Evolutionary conservation across 1,140 invertebrate genomes (phyloP).

Genomic region (Aphaenogaster ashmeadi): DNA sequence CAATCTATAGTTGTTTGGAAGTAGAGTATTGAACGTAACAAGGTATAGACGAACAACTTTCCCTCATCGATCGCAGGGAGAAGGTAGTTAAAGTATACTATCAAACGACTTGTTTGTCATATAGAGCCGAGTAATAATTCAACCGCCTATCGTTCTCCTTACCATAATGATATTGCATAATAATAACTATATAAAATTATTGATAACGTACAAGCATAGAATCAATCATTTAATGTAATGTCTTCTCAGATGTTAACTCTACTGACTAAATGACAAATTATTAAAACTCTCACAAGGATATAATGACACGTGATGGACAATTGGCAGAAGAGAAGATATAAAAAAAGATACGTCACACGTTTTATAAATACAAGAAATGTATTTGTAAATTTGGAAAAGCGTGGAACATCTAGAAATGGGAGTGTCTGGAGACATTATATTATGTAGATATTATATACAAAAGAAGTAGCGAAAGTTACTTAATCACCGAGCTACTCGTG

Average conservation of each 20-base stretch:
- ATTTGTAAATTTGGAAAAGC: neutral
- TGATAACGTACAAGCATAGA: neutral
- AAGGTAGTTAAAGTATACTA: constrained; percentile 34
- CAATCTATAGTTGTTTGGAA: constrained; percentile 12
- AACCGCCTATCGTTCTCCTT: constrained; percentile 14
- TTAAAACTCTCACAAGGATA: neutral
- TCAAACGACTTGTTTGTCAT: constrained; percentile 46
- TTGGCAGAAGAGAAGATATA: neutral
- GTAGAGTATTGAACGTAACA: constrained; percentile 17
- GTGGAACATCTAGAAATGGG: neutral
- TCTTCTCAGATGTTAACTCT: neutral
- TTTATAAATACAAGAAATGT: neutral
- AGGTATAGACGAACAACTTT: constrained; percentile 49
- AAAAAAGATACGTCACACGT: neutral
- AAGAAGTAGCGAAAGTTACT: neutral
- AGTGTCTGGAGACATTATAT: neutral
- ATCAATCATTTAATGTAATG: constrained; percentile 9
- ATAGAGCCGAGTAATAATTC: constrained; percentile 52
- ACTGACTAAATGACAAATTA: constrained; percentile 3
- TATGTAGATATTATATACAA: neutral
- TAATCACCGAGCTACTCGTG: constrained; percentile 1
- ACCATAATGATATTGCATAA: constrained; percentile 39
- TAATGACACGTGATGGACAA: neutral
- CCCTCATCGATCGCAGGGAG: constrained; percentile 35
- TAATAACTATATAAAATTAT: constrained; percentile 25